Base-by-base conservation (phyloP, 2,797 vertebrate species). In the Euthynnus affinis region DNA sequence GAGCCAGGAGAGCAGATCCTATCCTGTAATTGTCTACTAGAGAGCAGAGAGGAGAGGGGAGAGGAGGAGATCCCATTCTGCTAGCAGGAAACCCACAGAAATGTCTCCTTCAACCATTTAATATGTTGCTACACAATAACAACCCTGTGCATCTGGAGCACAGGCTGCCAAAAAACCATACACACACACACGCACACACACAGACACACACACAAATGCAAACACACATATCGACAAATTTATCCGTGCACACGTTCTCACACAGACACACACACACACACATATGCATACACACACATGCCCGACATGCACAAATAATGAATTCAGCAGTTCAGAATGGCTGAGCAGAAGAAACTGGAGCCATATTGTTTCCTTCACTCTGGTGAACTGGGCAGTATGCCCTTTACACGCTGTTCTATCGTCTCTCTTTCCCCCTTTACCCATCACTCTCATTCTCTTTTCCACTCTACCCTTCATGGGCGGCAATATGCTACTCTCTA, bases 31-130 rank as follows among this genome's bases (percentile, higher is more conserved):
- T 94, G 93, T 93, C 91, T 91, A 80, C 86, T 88, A 76, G 82
- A 91, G 89, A 91, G 93, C 81, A 85, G 84, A 77, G 88, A 87
- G 85, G 76, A 90, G 79, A 71, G 91, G 75, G 74, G 78, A 89
- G 94, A 85, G 83, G 70, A 88, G 89, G 91, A 89, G 90, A 92
- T 88, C 88, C 91, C 95, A 90, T 91, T 91, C 92, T 91, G 95
- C 95, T 94, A 94, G 95, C 95, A 97, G 95, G 94, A 97, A 96
- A 94, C 86, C 87, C 91, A 88, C 90, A 93, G 93, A 94, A 94
- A 93, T 92, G 91, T 95, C 95, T 94, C 93, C 89, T 94, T 94
- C 95, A 95, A 93, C 94, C 93, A 96, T 96, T 96, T 96, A 95
- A 94, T 93, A 93, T 94, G 93, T 88, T 76, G 67, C 94, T 94